Base-by-base conservation (phyloP, 2,888 invertebrate species). In the Plagodis pulveraria region DNA sequence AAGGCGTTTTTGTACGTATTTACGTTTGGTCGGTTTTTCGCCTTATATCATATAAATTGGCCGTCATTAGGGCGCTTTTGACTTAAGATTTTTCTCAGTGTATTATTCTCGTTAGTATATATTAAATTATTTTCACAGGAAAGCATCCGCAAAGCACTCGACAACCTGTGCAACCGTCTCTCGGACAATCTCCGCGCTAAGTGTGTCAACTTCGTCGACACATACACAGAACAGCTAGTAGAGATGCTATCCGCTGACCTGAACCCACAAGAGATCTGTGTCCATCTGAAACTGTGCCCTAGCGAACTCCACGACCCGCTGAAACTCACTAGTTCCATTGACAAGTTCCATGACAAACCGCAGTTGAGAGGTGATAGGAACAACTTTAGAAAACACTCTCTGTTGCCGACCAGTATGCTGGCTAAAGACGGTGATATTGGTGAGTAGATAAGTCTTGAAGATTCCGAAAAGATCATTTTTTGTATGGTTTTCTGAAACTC, bases 201-300 rank as follows among this genome's bases (percentile, higher is more conserved):
- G 82, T 98, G 98, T 80, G 86, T 94, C 0, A 95, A 95, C 73
- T 96, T 98, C 70, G 96, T 98, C 0, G 93, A 96, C 67, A 93
- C 94, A 0, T 98, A 98, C 85, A 95, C 96, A 7, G 93, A 95
- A 49, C 95, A 96, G 77, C 87, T 98, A 34, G 89, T 97, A 7
- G 96, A 97, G 70, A 95, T 96, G 95, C 79, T 98, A 10, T 84
- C 96, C 2, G 95, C 96, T 11, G 95, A 98, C 76, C 94, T 97
- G 71, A 71, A 87, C 71, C 77, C 91, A 0, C 87, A 90, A 53
- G 96, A 97, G 87, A 94, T 97, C 43, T 98, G 98, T 77, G 95
- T 95, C 0, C 96, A 94, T 72, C 84, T 98, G 58, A 95, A 96
- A 74, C 87, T 97, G 9, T 98, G 98, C 79, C 86, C 93, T 46